Conservation (phyloP, 2,888 invertebrate species). For the Lasioglossum villosulum region DNA sequence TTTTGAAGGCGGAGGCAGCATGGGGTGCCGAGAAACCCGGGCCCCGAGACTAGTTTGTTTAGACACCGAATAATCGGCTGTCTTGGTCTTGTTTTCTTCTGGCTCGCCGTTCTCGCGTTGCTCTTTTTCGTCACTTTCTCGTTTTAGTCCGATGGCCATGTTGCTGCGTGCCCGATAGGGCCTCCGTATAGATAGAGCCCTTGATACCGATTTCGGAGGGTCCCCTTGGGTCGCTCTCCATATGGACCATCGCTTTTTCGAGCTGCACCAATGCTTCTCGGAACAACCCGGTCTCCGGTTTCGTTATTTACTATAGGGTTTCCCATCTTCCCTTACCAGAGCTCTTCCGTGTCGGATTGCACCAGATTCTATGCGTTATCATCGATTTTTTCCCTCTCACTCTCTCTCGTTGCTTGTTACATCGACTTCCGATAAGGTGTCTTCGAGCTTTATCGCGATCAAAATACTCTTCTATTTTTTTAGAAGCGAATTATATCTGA, state of each 20-base stretch:
- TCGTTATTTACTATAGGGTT: conserved; percentile 68
- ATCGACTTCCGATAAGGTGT: conserved; percentile 76
- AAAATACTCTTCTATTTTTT: conserved; percentile 42
- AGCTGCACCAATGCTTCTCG: conserved; percentile 58
- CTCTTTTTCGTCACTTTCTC: conserved; percentile 55
- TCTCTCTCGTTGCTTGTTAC: background rate
- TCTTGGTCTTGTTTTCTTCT: conserved; percentile 68
- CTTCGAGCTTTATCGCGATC: conserved; percentile 65
- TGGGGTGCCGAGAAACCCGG: conserved; percentile 48
- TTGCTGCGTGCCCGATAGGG: conserved; percentile 39
- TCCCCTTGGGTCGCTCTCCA: conserved; percentile 63
- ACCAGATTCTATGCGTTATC: conserved; percentile 24
- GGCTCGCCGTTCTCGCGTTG: conserved; percentile 43
- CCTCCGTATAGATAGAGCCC: conserved; percentile 56
- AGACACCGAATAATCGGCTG: conserved; percentile 84
- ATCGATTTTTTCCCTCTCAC: background rate
- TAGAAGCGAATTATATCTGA: too few relatives aligned
- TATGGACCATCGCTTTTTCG: conserved; percentile 66
- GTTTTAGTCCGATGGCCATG: conserved; percentile 50
- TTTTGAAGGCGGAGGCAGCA: conserved; percentile 80
- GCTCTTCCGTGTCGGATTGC: conserved; percentile 25
- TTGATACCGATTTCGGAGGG: conserved; percentile 65
- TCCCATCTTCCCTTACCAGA: conserved; percentile 43
- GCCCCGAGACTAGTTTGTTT: conserved; percentile 82
- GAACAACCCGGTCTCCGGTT: conserved; percentile 73